Percentiles rank a stretch among this genome's conserved stretches.
Evolutionary conservation across 2,113 vertebrate genomes (phyloP).

Genomic region (Peromyscus leucopus): DNA sequence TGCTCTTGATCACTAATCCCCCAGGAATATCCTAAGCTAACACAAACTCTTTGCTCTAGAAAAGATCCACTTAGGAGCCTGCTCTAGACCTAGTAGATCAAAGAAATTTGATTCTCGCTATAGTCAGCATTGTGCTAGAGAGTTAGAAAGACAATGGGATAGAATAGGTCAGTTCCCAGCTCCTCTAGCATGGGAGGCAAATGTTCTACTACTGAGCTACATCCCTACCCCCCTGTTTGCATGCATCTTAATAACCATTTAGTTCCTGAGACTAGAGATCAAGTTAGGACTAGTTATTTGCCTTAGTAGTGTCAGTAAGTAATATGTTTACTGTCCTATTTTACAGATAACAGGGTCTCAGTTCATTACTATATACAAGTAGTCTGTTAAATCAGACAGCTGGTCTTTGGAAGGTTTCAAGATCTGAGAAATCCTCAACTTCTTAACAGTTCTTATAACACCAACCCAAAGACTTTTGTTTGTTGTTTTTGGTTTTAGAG

Average conservation of each 20-base stretch:
- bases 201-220: neutral
- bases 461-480: neutral
- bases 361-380: neutral
- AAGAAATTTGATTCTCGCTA: neutral
- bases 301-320: neutral
- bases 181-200: neutral
- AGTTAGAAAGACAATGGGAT: neutral
- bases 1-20: neutral
- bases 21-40: neutral
- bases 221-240: neutral
- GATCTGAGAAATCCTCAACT: neutral
- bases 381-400: neutral
- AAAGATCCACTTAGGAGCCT: conserved; percentile 2
- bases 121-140: neutral
- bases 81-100: neutral
- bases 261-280: neutral
- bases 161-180: neutral
- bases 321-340: neutral
- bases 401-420: neutral
- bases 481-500: neutral
- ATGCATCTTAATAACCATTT: neutral
- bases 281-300: neutral
- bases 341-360: neutral
- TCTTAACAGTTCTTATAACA: conserved; percentile 6
- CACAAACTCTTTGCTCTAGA: conserved; percentile 11